Conservation (phyloP, 2,113 vertebrate genomes). For the Cololabis saira region DNA sequence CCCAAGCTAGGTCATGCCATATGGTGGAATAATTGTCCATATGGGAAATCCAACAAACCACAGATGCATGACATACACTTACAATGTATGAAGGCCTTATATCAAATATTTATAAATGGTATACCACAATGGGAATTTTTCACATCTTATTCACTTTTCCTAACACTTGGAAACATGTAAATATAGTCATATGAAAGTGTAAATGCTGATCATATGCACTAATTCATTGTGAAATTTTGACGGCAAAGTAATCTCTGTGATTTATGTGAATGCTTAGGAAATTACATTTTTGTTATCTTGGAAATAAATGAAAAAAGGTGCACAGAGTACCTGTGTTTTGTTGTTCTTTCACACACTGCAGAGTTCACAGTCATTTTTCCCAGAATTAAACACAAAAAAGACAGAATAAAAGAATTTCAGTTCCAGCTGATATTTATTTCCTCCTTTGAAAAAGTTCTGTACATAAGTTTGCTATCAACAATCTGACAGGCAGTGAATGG, state of each 20-base stretch:
- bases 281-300: too few relatives aligned
- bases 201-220: not conserved
- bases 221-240: constrained; percentile 3
- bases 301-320: too few relatives aligned
- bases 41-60: constrained; percentile 9
- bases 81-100: constrained; percentile 26
- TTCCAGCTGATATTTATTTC: constrained; percentile 99
- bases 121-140: constrained; percentile 30
- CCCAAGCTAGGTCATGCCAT: constrained; percentile 18
- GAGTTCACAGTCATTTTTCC: not conserved
- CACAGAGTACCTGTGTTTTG: too few relatives aligned
- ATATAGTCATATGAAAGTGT: too few relatives aligned
- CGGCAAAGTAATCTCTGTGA: too few relatives aligned
- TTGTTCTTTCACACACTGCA: too few relatives aligned
- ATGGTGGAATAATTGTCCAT: constrained; percentile 14
- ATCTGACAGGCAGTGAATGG: constrained; percentile 99
- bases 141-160: not conserved
- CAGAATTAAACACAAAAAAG: constrained; percentile 58
- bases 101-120: constrained; percentile 35
- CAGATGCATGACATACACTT: constrained; percentile 23
- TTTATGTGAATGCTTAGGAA: too few relatives aligned
- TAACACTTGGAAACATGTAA: constrained; percentile 1
- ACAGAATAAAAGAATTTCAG: constrained; percentile 89
- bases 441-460: constrained; percentile 99
- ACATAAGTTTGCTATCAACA: constrained; percentile 98